Base-by-base conservation (phyloP, 2,797 vertebrate genomes). In the Todus mexicanus region DNA sequence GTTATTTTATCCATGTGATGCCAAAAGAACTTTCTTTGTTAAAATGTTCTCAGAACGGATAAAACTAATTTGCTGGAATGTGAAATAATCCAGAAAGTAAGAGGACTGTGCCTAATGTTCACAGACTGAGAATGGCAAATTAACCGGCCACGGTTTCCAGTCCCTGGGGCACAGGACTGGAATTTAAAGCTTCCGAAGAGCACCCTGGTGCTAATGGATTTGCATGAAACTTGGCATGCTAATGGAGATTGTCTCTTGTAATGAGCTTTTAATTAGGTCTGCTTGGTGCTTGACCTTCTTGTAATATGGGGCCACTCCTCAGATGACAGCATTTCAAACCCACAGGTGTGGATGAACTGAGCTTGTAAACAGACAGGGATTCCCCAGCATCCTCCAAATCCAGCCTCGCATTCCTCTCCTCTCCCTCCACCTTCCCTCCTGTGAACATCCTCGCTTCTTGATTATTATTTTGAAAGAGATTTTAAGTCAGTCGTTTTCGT, bases 191-290 rank as follows among this genome's bases (percentile, higher is more conserved):
- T 98, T 97, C 97, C 96, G 97, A 98, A 97, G 97, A 97, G 97
- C 98, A 97, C 97, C 95, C 96, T 97, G 97, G 98, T 97, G 97
- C 98, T 98, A 98, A 99, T 98, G 98, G 98, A 98, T 98, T 98
- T 98, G 98, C 98, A 98, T 97, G 95, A 97, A 97, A 98, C 98
- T 98, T 98, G 97, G 98, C 98, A 98, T 98, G 98, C 98, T 99
- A 98, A 99, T 98, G 97, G 98, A 98, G 98, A 98, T 98, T 98
- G 98, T 98, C 98, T 98, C 98, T 98, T 98, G 98, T 99, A 99
- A 99, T 98, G 98, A 99, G 98, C 98, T 99, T 99, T 99, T 99
- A 99, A 99, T 99, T 98, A 98, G 98, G 98, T 99, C 98, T 98
- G 98, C 97, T 98, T 97, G 98, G 98, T 98, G 98, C 98, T 98